Evolutionary conservation across 2,888 invertebrate genomes (phyloP), one percentile per base, ranked within the genome.

Genomic region (Drosophila borealis): DNA sequence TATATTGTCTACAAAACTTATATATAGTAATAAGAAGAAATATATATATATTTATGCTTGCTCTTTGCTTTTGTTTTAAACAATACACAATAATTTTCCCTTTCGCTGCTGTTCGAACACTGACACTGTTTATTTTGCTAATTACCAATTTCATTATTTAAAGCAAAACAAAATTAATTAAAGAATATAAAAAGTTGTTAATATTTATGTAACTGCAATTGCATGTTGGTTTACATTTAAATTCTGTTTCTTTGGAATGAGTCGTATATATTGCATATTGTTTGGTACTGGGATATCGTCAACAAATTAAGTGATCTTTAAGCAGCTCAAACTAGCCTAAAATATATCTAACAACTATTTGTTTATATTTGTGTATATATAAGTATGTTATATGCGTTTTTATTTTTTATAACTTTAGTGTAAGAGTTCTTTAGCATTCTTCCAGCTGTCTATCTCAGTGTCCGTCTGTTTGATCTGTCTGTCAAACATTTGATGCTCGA

Each of bases 181-280:
- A 55, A 54, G 45, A 50, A 44, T 69, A 62, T 53, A 17, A 19
- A 25, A 51, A 70, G 55, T 69, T 42, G 37, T 42, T 48, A 59
- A 66, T 63, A 55, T 64, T 65, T 62, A 37, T 39, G n/a, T 68
- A 59, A 59, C 63, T 68, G 72, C 69, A 50, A 72, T 65, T 63
- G 70, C 70, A 70, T 70, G 51, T 71, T 70, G 69, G 65, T 66
- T 82, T 69, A 82, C 77, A 77, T 84, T 87, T 78, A 87, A 88
- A 81, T 89, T 88, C 80, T 85, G 80, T 74, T 89, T 90, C 91
- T 91, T 91, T 91, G 92, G 92, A 91, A 91, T 91, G 92, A 91
- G 91, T 90, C 90, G 90, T 90, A 77, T 86, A 78, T 88, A 68
- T 51, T 72, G 57, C 37, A 57, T 68, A 65, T 68, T 76, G 60